These are phyloP conservation scores for Catalaphyllia jardinei DNA, from an alignment of 64 coral and sea anemone genomes.

Conservation along the genomic window DNA sequence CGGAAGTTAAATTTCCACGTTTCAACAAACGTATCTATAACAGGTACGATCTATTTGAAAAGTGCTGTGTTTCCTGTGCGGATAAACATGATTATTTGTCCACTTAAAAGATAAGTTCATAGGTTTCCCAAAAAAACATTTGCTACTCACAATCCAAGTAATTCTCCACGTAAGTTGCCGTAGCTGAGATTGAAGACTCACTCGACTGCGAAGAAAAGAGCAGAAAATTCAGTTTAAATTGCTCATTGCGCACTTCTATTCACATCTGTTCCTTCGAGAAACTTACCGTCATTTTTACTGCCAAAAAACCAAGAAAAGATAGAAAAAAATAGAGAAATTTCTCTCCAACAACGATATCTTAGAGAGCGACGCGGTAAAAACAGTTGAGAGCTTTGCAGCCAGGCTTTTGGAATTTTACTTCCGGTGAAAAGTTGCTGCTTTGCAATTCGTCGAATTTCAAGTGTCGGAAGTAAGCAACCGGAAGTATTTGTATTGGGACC, in stretches of 20 bases:
- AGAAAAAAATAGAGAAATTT: conserved; percentile 16
- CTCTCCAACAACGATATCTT: neutral
- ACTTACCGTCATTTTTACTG: conserved; percentile 39
- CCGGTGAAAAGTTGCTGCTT: neutral
- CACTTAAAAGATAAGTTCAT: neutral
- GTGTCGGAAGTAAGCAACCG: neutral
- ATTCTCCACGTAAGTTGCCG: conserved; percentile 38
- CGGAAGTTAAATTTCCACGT: too few species aligned
- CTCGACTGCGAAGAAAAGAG: neutral
- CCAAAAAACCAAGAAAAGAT: neutral
- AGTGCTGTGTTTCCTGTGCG: neutral
- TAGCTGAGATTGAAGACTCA: conserved; percentile 36
- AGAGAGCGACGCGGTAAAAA: conserved; percentile 6
- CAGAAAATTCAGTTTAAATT: neutral
- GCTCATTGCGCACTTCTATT: neutral
- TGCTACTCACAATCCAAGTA: conserved; percentile 46
- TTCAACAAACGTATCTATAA: too few species aligned
- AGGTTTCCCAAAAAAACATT: neutral
- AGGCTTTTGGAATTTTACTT: conserved; percentile 11
- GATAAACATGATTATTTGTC: neutral
- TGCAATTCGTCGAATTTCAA: neutral
- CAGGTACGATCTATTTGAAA: too few species aligned
- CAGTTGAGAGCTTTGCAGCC: conserved; percentile 27
- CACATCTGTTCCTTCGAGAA: too few species aligned
- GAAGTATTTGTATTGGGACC: neutral